These are phyloP conservation scores for Conops quadrifasciatus DNA, from an alignment of 2,888 invertebrate species.

Conservation along the genomic window DNA sequence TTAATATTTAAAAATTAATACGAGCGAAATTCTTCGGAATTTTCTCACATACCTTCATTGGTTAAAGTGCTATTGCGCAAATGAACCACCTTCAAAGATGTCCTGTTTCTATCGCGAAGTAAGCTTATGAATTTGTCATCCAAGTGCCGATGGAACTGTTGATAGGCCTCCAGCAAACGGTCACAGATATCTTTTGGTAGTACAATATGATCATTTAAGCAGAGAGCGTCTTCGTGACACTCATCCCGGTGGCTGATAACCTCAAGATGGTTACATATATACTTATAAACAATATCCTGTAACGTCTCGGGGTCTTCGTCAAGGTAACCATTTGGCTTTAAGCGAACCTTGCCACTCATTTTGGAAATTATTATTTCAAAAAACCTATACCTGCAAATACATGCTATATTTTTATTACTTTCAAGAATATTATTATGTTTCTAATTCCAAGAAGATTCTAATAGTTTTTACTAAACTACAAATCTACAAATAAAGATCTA, in stretches of 20 bases:
- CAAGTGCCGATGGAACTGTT: constrained; percentile 66
- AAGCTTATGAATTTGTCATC: constrained; percentile 76
- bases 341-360: constrained; percentile 65
- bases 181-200: constrained; percentile 78
- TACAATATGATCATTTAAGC: constrained; percentile 69
- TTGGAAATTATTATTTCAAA: neutral
- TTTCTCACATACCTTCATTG: constrained; percentile 69
- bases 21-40: too few species aligned
- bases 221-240: constrained; percentile 54
- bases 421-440: too few species aligned
- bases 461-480: neutral
- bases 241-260: constrained; percentile 55
- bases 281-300: constrained; percentile 63
- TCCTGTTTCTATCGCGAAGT: constrained; percentile 74
- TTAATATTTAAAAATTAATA: too few species aligned
- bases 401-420: neutral
- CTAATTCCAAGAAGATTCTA: neutral
- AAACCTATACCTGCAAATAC: neutral
- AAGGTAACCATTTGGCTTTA: constrained; percentile 63
- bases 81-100: constrained; percentile 75
- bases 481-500: too few species aligned
- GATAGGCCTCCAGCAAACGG: constrained; percentile 65
- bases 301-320: constrained; percentile 64
- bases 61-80: constrained; percentile 77
- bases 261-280: constrained; percentile 61